These are phyloP conservation scores for Sterrhoptilus dennistouni DNA, from an alignment of 2,113 vertebrate species.

Conservation along the genomic window DNA sequence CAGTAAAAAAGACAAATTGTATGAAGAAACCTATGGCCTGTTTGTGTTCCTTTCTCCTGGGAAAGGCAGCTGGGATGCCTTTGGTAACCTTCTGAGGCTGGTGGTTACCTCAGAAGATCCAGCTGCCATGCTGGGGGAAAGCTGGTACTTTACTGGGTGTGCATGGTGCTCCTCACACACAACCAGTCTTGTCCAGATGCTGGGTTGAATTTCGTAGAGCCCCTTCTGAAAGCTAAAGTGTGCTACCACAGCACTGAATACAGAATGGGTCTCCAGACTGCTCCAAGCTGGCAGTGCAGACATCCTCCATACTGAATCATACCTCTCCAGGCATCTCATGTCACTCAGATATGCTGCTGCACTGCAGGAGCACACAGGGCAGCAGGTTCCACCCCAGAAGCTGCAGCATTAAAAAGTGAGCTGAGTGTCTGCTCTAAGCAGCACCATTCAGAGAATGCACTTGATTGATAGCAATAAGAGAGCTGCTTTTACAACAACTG, in stretches of 20 bases:
- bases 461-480: accelerated
- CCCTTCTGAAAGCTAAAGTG: background rate
- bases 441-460: background rate
- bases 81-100: background rate
- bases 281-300: background rate
- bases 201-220: background rate
- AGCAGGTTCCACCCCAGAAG: background rate
- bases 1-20: background rate
- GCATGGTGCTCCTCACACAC: background rate
- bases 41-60: background rate
- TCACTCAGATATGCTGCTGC: background rate
- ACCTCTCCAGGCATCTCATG: background rate
- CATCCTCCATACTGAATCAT: accelerated
- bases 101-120: background rate
- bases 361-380: background rate
- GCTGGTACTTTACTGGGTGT: background rate
- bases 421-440: background rate
- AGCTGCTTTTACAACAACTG: background rate
- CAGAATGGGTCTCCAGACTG: background rate
- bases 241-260: background rate
- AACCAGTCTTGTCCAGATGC: background rate
- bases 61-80: background rate
- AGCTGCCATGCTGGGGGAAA: background rate
- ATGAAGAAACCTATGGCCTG: background rate
- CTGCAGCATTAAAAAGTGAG: background rate